Conservation (phyloP, 2,888 invertebrate genomes). For the Lycaena phlaeas region DNA sequence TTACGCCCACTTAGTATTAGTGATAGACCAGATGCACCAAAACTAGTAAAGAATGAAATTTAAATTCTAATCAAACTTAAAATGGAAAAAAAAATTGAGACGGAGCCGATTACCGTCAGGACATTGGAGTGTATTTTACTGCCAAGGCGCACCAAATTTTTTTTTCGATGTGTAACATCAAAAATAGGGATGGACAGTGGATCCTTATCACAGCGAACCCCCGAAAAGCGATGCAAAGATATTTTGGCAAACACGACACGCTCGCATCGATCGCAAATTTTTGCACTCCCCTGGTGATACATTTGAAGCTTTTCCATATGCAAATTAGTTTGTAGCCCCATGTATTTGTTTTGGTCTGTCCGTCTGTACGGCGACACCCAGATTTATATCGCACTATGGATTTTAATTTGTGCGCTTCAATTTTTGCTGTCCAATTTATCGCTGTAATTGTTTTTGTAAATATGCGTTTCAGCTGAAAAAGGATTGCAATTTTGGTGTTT, state of each 20-base stretch:
- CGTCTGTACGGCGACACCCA: slow-evolving; percentile 26
- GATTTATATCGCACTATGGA: slow-evolving; percentile 24
- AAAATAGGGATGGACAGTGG: too few species aligned
- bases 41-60: too few species aligned
- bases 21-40: too few species aligned
- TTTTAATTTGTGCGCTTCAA: slow-evolving; percentile 20
- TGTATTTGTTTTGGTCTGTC: slow-evolving; percentile 60
- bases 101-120: too few species aligned
- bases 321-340: slow-evolving; percentile 59
- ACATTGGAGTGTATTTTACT: too few species aligned
- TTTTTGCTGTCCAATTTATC: slow-evolving; percentile 13
- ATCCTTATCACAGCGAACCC: too few species aligned
- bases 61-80: too few species aligned
- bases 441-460: slow-evolving; percentile 14
- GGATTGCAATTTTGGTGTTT: too few species aligned
- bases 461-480: slow-evolving; percentile 1
- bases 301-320: slow-evolving; percentile 61
- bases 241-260: slow-evolving; percentile 10
- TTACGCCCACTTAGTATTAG: too few species aligned
- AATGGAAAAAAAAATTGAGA: too few species aligned
- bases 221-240: slow-evolving; percentile 5
- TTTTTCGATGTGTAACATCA: too few species aligned
- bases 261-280: slow-evolving; percentile 29
- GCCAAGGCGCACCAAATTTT: too few species aligned
- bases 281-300: slow-evolving; percentile 34